Base-by-base conservation (phyloP, 2,113 vertebrate species). In the Illadopsis cleaveri region DNA sequence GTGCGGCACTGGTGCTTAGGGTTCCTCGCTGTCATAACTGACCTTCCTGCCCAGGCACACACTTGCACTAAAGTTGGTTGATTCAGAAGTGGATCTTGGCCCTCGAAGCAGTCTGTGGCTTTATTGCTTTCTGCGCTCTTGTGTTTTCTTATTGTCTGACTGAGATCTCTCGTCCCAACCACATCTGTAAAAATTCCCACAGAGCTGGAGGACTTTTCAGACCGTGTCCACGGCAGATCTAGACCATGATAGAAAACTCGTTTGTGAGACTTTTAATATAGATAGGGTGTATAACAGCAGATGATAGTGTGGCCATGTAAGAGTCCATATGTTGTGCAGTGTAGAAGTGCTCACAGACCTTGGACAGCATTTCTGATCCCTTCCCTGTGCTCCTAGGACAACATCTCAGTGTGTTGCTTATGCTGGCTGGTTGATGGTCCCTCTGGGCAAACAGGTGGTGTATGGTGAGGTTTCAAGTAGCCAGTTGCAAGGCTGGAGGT, bases 371-470 rank as follows among this genome's bases (percentile, higher is more conserved):
- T 88, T 91, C 27, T 48, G 27, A 30, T 69, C 16, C 24, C 7
- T 53, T 47, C 21, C 7, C 2, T 42, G 27, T 3, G 1, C 72
- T 76, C 24, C 18, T 57, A 66, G 44, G 62, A 28, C 42, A 42
- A 1, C 31, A 40, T 30, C 31, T 72, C 19, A 10, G 33, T 23
- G 50, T 38, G 42, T 33, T 71, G n/a, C 0, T 0, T 15, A 0
- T 58, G 47, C 18, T 1, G 2, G 45, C 28, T 30, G 33, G 35
- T 6, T 56, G 31, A 15, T 48, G 33, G 23, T 47, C 7, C 30
- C 25, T 69, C 13, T 20, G 57, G 54, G 50, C 66, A 33, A 35
- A 30, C 28, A n/a, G 35, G 25, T 30, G 50, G 17, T n/a, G 28
- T 20, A 9, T 10, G 6, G 22, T n/a, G 81, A 60, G 66, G 40